A percentile compares a stretch with the other conserved stretches of the same genome.
Conservation (phyloP, 2,797 vertebrate genomes). For the Sciurus carolinensis region DNA sequence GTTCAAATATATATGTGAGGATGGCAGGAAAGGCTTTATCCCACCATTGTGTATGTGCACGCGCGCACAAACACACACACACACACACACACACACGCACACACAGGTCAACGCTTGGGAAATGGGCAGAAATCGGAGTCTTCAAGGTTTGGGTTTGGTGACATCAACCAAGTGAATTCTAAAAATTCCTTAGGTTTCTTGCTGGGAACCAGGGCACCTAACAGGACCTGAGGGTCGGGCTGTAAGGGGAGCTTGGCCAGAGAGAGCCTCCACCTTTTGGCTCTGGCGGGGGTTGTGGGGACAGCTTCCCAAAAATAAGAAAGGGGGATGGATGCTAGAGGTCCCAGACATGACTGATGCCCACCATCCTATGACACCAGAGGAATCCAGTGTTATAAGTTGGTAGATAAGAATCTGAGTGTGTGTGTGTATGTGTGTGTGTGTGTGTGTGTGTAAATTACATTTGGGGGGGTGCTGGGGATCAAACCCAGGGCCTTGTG, state of each 20-base stretch:
- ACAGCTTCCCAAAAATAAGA: not conserved
- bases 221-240: not conserved
- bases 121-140: not conserved
- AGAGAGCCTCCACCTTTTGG: not conserved
- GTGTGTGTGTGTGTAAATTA: not conserved
- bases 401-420: not conserved
- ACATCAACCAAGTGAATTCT: not conserved
- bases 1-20: not conserved
- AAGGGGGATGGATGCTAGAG: not conserved
- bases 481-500: too few relatives aligned
- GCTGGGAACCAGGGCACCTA: not conserved
- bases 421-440: too few relatives aligned
- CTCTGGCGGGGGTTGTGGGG: not conserved
- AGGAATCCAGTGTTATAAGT: too few relatives aligned
- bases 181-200: constrained; percentile 18
- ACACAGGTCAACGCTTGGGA: not conserved
- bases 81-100: too few relatives aligned
- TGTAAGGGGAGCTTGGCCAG: not conserved
- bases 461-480: too few relatives aligned
- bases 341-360: not conserved
- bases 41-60: not conserved
- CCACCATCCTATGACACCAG: not conserved
- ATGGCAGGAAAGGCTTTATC: not conserved
- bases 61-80: too few relatives aligned
- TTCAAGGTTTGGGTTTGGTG: not conserved